phyloP scores from a whole-genome alignment of 2,888 invertebrate species.

The Prosapia bicincta region DNA sequence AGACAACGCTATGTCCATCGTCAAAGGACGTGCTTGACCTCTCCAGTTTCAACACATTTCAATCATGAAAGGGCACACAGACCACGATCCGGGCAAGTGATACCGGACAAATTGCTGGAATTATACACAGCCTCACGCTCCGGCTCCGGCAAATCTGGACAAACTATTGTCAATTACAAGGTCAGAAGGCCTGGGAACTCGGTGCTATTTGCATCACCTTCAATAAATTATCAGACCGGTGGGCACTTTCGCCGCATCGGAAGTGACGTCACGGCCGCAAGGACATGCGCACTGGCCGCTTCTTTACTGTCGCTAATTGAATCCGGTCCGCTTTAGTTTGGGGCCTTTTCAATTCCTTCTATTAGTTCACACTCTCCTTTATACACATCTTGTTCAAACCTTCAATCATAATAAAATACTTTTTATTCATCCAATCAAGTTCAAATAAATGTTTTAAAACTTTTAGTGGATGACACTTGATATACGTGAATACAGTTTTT shows the following conservation, averaged over 20 bases:
- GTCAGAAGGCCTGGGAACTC: constrained; percentile 14
- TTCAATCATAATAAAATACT: too few relatives aligned
- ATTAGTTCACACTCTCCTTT: too few relatives aligned
- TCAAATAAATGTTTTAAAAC: too few relatives aligned
- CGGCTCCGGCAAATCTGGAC: not conserved
- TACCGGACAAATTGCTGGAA: not conserved
- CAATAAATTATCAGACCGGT: constrained; percentile 21
- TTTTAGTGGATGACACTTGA: too few relatives aligned
- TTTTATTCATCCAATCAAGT: too few relatives aligned
- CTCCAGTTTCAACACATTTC: constrained; percentile 5
- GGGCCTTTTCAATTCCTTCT: too few relatives aligned
- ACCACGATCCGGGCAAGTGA: not conserved
- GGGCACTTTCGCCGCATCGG: constrained; percentile 22
- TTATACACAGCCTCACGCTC: not conserved
- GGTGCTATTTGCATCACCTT: constrained; percentile 23
- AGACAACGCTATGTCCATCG: not conserved
- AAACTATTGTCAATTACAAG: not conserved
- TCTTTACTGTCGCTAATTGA: too few relatives aligned
- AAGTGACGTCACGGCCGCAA: constrained; percentile 24
- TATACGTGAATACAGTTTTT: too few relatives aligned
- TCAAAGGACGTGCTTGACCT: not conserved
- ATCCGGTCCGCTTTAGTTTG: too few relatives aligned
- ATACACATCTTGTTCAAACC: too few relatives aligned
- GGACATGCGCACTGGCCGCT: not conserved
- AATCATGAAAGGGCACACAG: constrained; percentile 3